These are phyloP conservation scores for Coleophora deauratella DNA, from an alignment of 2,888 invertebrate species.

Conservation along the genomic window DNA sequence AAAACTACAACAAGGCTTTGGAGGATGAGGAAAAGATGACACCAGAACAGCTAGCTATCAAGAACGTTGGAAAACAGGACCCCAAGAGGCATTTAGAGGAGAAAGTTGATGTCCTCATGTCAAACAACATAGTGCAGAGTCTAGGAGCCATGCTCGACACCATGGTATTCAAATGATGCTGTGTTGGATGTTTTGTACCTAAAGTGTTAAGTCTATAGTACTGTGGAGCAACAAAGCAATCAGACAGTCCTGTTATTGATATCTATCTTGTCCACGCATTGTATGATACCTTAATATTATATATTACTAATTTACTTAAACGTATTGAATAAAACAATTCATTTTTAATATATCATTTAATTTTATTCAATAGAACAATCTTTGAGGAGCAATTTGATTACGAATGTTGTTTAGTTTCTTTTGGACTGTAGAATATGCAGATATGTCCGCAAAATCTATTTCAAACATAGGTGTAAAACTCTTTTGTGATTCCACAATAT, in stretches of 20 bases:
- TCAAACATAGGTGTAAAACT: slow-evolving; percentile 50
- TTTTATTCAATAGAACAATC: slow-evolving; percentile 40
- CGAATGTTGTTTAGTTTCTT: slow-evolving; percentile 35
- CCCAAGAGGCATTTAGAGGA: slow-evolving; percentile 99
- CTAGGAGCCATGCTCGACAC: slow-evolving; percentile 96
- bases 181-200: slow-evolving; percentile 29
- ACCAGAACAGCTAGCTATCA: slow-evolving; percentile 98
- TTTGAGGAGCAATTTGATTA: slow-evolving; percentile 47
- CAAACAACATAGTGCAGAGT: slow-evolving; percentile 97
- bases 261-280: slow-evolving; percentile 30
- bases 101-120: slow-evolving; percentile 97
- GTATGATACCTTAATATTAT: slow-evolving; percentile 39
- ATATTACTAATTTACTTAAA: slow-evolving; percentile 48
- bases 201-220: slow-evolving; percentile 42
- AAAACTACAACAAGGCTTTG: slow-evolving; percentile 97
- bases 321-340: slow-evolving; percentile 50
- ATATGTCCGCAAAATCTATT: slow-evolving; percentile 41
- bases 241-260: slow-evolving; percentile 27
- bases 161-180: slow-evolving; percentile 68
- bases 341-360: slow-evolving; percentile 16
- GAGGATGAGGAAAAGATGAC: slow-evolving; percentile 99
- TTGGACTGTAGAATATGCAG: slow-evolving; percentile 35
- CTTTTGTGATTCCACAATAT: slow-evolving; percentile 45
- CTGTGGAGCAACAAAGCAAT: slow-evolving; percentile 43
- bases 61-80: slow-evolving; percentile 99